Conservation (phyloP, 1,140 invertebrate genomes). For the Pogonus chalceus region DNA sequence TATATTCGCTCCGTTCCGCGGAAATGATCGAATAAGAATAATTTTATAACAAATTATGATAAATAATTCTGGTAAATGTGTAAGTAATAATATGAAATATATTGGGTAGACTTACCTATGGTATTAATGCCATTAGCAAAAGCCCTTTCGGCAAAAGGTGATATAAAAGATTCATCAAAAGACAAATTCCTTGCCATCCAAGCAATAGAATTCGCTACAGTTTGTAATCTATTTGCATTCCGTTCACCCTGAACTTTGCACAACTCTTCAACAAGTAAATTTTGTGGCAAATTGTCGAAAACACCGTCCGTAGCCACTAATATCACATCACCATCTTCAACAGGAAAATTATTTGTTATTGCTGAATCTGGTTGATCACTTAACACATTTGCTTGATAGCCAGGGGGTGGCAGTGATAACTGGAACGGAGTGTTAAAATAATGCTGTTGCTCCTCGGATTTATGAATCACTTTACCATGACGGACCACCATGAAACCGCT, state of each 20-base stretch:
- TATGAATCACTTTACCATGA: constrained; percentile 74
- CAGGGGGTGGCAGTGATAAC: constrained; percentile 83
- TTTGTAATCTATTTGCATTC: constrained; percentile 68
- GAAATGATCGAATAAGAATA: no score
- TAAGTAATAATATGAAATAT: no score
- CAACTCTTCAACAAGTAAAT: constrained; percentile 74
- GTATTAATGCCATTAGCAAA: constrained; percentile 85
- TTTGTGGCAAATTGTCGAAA: constrained; percentile 94
- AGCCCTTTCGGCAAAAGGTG: constrained; percentile 89
- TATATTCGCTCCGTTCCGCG: no score
- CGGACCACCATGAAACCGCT: constrained; percentile 92
- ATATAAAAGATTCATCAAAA: constrained; percentile 88
- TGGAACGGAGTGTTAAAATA: constrained; percentile 99
- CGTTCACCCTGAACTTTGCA: constrained; percentile 56
- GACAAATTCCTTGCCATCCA: constrained; percentile 87
- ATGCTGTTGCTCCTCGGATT: constrained; percentile 93
- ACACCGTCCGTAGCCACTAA: constrained; percentile 94
- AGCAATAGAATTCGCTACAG: constrained; percentile 87
- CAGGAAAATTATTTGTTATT: constrained; percentile 79
- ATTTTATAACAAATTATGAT: no score
- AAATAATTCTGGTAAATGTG: no score
- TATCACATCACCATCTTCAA: constrained; percentile 92
- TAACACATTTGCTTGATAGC: constrained; percentile 69
- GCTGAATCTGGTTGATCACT: constrained; percentile 89
- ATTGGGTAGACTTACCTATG: constrained; percentile 53